phyloP scores from a whole-genome alignment of 2,797 vertebrate species.

The Harpagifer antarcticus region DNA sequence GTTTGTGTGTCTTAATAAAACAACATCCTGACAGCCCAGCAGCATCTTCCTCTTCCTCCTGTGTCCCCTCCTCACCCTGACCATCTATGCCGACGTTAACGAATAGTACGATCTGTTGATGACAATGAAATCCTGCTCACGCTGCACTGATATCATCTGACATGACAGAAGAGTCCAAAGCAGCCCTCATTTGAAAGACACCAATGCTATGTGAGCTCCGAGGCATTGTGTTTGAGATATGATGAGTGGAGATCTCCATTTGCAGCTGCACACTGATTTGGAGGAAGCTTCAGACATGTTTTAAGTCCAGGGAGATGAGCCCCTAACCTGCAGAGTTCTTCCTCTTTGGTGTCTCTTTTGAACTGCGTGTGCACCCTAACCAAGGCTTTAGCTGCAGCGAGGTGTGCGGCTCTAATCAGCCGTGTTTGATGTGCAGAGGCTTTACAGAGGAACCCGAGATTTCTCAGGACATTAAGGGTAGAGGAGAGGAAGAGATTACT shows the following conservation, averaged over 20 bases:
- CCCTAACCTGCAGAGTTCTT: slow-evolving; percentile 21
- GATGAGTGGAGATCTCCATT: slow-evolving; percentile 39
- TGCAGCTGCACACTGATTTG: slow-evolving; percentile 5
- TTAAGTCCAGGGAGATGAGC: slow-evolving; percentile 18
- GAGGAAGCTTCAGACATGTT: slow-evolving; percentile 27
- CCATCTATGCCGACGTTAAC: slow-evolving; percentile 64
- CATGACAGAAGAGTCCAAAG: slow-evolving; percentile 55
- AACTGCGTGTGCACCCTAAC: slow-evolving; percentile 60
- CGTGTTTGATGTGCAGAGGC: slow-evolving; percentile 68
- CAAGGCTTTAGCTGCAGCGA: slow-evolving; percentile 60
- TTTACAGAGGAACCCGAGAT: slow-evolving; percentile 69
- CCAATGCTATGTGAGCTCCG: slow-evolving; percentile 38
- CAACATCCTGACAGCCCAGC: slow-evolving; percentile 53
- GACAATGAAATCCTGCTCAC: slow-evolving; percentile 55
- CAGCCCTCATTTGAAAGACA: slow-evolving; percentile 51
- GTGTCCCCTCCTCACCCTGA: slow-evolving; percentile 8
- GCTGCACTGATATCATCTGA: slow-evolving; percentile 58
- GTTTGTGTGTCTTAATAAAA: slow-evolving; percentile 70
- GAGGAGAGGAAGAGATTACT: slow-evolving; percentile 73
- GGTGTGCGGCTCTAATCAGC: slow-evolving; percentile 75
- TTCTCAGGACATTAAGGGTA: slow-evolving; percentile 75
- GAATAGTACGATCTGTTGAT: slow-evolving; percentile 61
- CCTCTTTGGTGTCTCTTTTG: slow-evolving; percentile 45
- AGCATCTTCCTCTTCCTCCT: slow-evolving; percentile 13
- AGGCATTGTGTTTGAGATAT: slow-evolving; percentile 40